Percentiles rank a stretch among this genome's conserved stretches.
Evolutionary conservation across 2,888 invertebrate species (phyloP).

Genomic region (Amblyjoppa proteus): DNA sequence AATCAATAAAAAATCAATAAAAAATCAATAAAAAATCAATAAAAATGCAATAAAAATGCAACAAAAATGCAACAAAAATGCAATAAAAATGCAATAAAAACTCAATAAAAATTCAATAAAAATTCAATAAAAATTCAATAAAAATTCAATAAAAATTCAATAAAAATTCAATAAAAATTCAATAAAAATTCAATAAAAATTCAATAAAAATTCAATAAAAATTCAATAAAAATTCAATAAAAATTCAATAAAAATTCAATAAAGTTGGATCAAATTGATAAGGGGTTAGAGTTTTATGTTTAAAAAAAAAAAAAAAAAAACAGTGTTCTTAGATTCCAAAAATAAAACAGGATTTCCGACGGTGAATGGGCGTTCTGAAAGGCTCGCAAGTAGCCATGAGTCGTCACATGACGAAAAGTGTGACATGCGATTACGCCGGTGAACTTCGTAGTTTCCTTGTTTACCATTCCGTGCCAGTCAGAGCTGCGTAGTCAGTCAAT

Average conservation of each 20-base stretch:
- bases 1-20: background rate
- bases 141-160: background rate
- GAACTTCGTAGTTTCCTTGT: conserved; percentile 17
- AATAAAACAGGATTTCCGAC: background rate
- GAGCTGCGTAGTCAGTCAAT: conserved; percentile 32
- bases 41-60: background rate
- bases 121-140: too few relatives aligned
- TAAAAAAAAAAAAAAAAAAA: background rate
- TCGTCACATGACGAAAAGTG: conserved; percentile 24
- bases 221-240: background rate
- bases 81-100: too few relatives aligned
- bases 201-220: background rate
- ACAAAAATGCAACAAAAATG: too few relatives aligned
- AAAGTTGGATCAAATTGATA: background rate
- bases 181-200: background rate
- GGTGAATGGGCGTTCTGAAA: background rate
- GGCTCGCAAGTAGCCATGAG: conserved; percentile 10
- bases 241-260: background rate
- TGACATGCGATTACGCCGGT: conserved; percentile 21
- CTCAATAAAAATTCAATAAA: too few relatives aligned
- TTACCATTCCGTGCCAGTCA: conserved; percentile 6
- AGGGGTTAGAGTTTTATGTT: background rate
- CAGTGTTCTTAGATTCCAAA: background rate
- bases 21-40: background rate
- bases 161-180: background rate